Conservation (phyloP, 2,888 invertebrate species). For the Pristionchus mayeri region DNA sequence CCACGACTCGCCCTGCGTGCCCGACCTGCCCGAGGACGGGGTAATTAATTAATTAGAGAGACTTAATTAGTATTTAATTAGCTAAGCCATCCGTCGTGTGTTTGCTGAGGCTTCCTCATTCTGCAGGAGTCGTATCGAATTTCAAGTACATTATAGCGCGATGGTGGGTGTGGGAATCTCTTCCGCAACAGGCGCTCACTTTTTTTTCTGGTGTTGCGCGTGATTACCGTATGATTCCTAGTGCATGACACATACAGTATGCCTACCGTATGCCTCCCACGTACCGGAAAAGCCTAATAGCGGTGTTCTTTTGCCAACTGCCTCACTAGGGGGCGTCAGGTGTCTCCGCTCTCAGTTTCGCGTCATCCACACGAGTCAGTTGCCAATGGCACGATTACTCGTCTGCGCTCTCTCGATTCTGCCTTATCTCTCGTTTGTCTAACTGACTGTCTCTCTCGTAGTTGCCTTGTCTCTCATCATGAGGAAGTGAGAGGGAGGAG, state of each 20-base stretch:
- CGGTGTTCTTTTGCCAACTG: not conserved
- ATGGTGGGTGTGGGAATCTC: not conserved
- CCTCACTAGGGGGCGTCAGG: not conserved
- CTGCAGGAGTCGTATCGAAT: not conserved
- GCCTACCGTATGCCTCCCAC: not conserved
- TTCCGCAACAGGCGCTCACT: not conserved
- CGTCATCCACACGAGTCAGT: not conserved
- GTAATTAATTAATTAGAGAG: not conserved
- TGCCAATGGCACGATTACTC: not conserved
- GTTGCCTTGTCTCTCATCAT: not conserved
- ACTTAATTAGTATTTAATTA: too few species aligned
- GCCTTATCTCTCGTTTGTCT: not conserved
- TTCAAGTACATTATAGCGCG: not conserved
- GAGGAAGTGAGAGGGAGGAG: conserved; percentile 7
- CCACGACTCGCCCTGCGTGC: conserved; percentile 60
- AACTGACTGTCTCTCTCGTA: not conserved
- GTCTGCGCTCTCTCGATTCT: not conserved
- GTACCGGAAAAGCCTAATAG: not conserved
- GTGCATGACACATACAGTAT: too few species aligned
- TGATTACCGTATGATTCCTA: too few species aligned
- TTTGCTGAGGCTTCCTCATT: too few species aligned
- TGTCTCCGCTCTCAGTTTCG: not conserved
- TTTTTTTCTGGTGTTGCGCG: not conserved
- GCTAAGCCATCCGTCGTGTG: too few species aligned
- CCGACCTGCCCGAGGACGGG: conserved; percentile 54